These are phyloP conservation scores for Erebia epiphron DNA, from an alignment of 2,888 invertebrate species.

Conservation along the genomic window DNA sequence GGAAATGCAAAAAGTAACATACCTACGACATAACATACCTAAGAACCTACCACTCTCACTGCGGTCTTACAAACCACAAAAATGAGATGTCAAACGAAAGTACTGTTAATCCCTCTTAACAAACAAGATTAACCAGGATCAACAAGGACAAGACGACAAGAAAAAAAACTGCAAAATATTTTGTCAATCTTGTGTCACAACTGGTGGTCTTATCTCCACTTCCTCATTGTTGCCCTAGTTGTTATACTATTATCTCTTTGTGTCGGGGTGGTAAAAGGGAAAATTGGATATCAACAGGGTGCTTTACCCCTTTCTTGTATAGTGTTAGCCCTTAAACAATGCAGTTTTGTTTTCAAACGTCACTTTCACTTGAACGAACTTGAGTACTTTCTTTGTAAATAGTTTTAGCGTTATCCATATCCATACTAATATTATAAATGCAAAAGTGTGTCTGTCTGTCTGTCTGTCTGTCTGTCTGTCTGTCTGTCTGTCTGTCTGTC, in stretches of 20 bases:
- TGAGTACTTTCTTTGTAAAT: conserved; percentile 24
- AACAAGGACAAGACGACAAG: conserved; percentile 56
- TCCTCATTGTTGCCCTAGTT: conserved; percentile 31
- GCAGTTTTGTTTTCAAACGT: conserved; percentile 52
- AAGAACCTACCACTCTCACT: conserved; percentile 34
- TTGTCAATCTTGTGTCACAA: conserved; percentile 73
- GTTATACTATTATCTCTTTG: conserved; percentile 25
- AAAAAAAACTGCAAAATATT: conserved; percentile 64
- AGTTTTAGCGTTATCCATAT: neutral
- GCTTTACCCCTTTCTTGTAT: conserved; percentile 44
- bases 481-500: too few relatives aligned
- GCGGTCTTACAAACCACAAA: conserved; percentile 41
- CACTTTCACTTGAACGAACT: conserved; percentile 47
- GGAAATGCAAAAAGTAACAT: too few relatives aligned
- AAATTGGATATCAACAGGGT: conserved; percentile 76
- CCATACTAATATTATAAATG: too few relatives aligned
- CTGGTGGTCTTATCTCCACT: conserved; percentile 67
- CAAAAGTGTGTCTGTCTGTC: too few relatives aligned
- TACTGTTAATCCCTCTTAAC: conserved; percentile 53
- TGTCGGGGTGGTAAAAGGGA: conserved; percentile 45
- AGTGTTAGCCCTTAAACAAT: conserved; percentile 45
- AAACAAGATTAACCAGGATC: conserved; percentile 52
- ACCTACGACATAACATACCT: too few relatives aligned
- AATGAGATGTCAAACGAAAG: conserved; percentile 42
- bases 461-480: too few relatives aligned